Percentiles rank a stretch among this genome's conserved stretches.
phyloP scores from a whole-genome alignment of 2,888 invertebrate species.

The Cactoblastis cactorum region DNA sequence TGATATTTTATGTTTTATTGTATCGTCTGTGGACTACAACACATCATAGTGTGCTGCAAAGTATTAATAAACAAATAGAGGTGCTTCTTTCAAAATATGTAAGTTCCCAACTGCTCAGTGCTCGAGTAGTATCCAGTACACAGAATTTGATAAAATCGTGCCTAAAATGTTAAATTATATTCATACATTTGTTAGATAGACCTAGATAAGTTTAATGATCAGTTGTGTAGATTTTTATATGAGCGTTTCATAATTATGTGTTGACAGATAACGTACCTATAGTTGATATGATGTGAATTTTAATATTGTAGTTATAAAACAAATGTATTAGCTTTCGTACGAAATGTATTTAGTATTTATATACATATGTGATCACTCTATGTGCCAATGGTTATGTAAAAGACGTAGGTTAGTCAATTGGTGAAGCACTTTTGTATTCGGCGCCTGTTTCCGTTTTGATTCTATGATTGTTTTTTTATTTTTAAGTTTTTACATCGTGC shows the following conservation, averaged over 20 bases:
- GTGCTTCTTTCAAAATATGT: slow-evolving; percentile 29
- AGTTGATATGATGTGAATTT: slow-evolving; percentile 45
- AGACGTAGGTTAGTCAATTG: slow-evolving; percentile 47
- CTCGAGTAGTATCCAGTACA: slow-evolving; percentile 46
- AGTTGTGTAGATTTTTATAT: slow-evolving; percentile 71
- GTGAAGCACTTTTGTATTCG: slow-evolving; percentile 30
- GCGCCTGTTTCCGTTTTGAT: slow-evolving; percentile 47
- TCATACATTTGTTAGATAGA: slow-evolving; percentile 58
- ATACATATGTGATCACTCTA: slow-evolving; percentile 66
- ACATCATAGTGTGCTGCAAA: slow-evolving; percentile 14
- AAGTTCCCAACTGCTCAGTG: slow-evolving; percentile 34
- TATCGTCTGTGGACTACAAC: neutral
- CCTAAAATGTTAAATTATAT: slow-evolving; percentile 59
- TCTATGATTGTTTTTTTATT: neutral
- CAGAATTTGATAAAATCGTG: slow-evolving; percentile 59
- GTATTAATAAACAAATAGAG: slow-evolving; percentile 21
- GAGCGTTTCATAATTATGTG: slow-evolving; percentile 54
- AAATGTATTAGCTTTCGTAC: slow-evolving; percentile 52
- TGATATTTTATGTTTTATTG: too few relatives aligned
- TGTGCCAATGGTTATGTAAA: slow-evolving; percentile 72
- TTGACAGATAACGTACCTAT: slow-evolving; percentile 47
- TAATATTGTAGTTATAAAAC: slow-evolving; percentile 34
- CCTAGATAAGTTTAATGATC: slow-evolving; percentile 32
- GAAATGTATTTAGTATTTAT: slow-evolving; percentile 42
- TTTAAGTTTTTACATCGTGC: too few relatives aligned